phyloP scores from a whole-genome alignment of 2,797 vertebrate genomes.

The Danionella dracula region DNA sequence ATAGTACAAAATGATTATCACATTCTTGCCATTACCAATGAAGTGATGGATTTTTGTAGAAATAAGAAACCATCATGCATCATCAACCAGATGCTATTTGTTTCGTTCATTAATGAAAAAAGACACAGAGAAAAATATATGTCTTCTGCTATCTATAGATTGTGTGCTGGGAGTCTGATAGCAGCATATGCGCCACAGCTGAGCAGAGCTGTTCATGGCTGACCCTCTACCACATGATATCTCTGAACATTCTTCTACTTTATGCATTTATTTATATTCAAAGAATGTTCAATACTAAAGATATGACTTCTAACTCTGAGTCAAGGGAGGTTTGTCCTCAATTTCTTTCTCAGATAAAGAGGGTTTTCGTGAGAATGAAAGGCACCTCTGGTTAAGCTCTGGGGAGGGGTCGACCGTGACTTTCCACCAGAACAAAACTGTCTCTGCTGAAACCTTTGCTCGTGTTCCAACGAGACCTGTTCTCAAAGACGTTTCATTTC shows the following conservation, averaged over 20 bases:
- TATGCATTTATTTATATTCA: neutral
- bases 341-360: slow-evolving; percentile 43
- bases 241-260: neutral
- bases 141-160: slow-evolving; percentile 49
- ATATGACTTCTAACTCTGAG: neutral
- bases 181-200: neutral
- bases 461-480: slow-evolving; percentile 1
- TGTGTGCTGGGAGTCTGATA: slow-evolving; percentile 42
- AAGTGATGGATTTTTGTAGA: no score
- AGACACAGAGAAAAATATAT: slow-evolving; percentile 1
- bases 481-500: neutral
- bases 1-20: no score
- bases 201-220: slow-evolving; percentile 11
- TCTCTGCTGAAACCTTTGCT: slow-evolving; percentile 16
- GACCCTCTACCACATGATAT: neutral
- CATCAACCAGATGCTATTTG: no score
- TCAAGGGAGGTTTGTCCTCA: slow-evolving; percentile 48
- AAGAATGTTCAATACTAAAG: neutral
- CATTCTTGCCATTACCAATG: neutral
- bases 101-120: no score
- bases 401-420: slow-evolving; percentile 23
- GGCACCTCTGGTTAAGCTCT: slow-evolving; percentile 53
- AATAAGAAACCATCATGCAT: no score
- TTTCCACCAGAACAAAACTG: slow-evolving; percentile 41
- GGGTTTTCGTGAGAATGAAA: slow-evolving; percentile 30